A percentile compares a stretch with the other conserved stretches of the same genome.
phyloP scores from a whole-genome alignment of 1,140 invertebrate genomes.

The Eumaeus atala region DNA sequence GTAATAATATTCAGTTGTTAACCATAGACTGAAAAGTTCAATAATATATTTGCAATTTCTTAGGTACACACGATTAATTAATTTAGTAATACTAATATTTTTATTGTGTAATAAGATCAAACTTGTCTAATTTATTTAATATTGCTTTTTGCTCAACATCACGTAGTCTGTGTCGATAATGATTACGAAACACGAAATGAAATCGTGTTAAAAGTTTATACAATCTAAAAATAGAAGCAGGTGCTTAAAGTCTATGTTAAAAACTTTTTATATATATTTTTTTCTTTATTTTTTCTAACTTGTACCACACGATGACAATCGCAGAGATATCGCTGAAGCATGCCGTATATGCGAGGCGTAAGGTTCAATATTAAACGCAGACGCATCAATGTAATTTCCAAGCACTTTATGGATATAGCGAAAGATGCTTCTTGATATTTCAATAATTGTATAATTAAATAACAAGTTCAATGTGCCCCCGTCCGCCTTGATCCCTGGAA shows the following conservation, averaged over 20 bases:
- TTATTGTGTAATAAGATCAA: no score
- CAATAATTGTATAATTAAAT: constrained; percentile 4
- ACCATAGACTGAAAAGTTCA: no score
- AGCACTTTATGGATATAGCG: constrained; percentile 8
- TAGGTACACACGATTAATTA: no score
- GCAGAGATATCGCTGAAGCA: background rate
- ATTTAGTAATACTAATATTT: background rate
- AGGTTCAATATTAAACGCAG: constrained; percentile 1
- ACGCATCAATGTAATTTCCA: constrained; percentile 9
- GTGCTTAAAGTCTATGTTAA: constrained; percentile 1
- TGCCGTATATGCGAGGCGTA: background rate
- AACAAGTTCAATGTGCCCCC: background rate
- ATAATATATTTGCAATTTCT: no score
- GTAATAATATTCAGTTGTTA: no score
- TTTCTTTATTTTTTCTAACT: constrained; percentile 5
- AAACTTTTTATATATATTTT: background rate
- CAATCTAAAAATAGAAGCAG: background rate
- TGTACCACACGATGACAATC: constrained; percentile 5
- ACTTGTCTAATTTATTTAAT: no score
- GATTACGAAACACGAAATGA: background rate
- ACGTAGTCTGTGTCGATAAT: background rate
- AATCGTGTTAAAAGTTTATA: constrained; percentile 1
- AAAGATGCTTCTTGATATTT: constrained; percentile 7
- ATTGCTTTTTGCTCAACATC: background rate
- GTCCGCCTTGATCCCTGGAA: no score